Evolutionary conservation across 2,888 invertebrate genomes (phyloP).

Genomic region (Apodemia duryi): DNA sequence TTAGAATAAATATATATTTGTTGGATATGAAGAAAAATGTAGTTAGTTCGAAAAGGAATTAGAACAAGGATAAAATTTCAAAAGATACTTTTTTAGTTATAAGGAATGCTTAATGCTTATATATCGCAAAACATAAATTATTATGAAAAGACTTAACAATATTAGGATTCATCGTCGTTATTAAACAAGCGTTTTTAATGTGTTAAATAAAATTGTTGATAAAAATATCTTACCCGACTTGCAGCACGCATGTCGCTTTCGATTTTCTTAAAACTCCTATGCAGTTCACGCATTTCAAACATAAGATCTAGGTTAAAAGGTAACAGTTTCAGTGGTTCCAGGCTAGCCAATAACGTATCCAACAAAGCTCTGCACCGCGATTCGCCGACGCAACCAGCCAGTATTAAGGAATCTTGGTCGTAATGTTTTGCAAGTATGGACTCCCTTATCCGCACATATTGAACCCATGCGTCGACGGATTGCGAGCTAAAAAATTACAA

Average conservation of each 20-base stretch:
- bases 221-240: slow-evolving; percentile 56
- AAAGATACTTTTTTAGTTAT: no score
- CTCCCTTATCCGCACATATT: slow-evolving; percentile 91
- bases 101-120: no score
- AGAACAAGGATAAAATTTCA: no score
- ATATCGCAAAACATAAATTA: no score
- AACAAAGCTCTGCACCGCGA: slow-evolving; percentile 81
- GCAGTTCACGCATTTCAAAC: slow-evolving; percentile 87
- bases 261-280: slow-evolving; percentile 86
- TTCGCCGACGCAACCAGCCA: slow-evolving; percentile 79
- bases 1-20: no score
- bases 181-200: no score
- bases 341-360: slow-evolving; percentile 86
- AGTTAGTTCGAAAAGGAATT: no score
- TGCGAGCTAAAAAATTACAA: slow-evolving; percentile 79
- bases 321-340: slow-evolving; percentile 88
- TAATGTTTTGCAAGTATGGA: slow-evolving; percentile 90
- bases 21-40: no score
- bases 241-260: slow-evolving; percentile 77
- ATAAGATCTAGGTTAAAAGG: slow-evolving; percentile 90
- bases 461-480: slow-evolving; percentile 94
- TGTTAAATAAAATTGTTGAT: no score
- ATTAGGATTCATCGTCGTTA: no score
- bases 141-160: no score
- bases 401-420: slow-evolving; percentile 85